Base-by-base conservation (phyloP, 2,888 invertebrate genomes). In the Caenorhabditis sulstoni region DNA sequence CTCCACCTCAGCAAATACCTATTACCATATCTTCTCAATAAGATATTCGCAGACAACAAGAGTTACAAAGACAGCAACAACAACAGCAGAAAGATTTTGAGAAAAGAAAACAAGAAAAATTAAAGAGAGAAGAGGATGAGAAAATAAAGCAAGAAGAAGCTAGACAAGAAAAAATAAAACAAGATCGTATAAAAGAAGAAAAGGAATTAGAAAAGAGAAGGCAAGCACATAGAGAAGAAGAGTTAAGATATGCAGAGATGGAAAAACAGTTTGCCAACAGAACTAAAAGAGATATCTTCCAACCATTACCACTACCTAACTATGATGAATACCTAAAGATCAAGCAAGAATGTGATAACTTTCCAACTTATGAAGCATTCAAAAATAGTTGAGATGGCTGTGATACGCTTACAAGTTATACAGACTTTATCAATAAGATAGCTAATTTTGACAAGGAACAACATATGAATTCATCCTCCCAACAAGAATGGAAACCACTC, bases 81-180 rank as follows among this genome's bases (percentile, higher is more conserved):
- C 58, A 58, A n/a, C 11, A 50, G 14, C 18, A 59, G 22, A 29
- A 20, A 50, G 61, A 59, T 41, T 50, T 62, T 45, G 53, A 62
- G 20, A 62, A 62, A 35, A 62, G 44, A 16, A 58, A n/a, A n/a
- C n/a, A n/a, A n/a, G n/a, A n/a, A n/a, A n/a, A n/a, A n/a, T n/a
- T n/a, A n/a, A n/a, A n/a, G n/a, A n/a, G n/a, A n/a, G n/a, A n/a
- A n/a, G n/a, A n/a, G n/a, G n/a, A n/a, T n/a, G n/a, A n/a, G n/a
- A n/a, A n/a, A n/a, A n/a, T n/a, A n/a, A n/a, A 57, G 9, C 47
- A 73, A 65, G 73, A 73, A 57, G 65, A 65, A 41, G n/a, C 39
- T 23, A 45, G 49, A 41, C 68, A 67, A 57, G 67, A 57, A 20
- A 57, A 67, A 55, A 11, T 37, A 23, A 59, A 45, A 29, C 23